These are phyloP conservation scores for Tridacna crocea DNA, from an alignment of 2,888 invertebrate genomes.

Conservation along the genomic window DNA sequence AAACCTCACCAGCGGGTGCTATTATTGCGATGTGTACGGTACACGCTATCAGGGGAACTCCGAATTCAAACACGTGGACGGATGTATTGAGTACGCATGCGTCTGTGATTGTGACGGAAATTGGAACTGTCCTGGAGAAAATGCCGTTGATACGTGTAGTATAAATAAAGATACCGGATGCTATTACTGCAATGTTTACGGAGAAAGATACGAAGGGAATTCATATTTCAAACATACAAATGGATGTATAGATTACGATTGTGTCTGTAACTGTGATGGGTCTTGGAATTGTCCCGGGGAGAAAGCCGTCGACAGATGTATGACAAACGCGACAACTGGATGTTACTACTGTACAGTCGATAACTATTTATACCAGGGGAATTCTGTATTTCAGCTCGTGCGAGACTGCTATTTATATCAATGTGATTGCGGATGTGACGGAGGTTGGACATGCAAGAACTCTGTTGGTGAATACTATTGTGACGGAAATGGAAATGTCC, in stretches of 20 bases:
- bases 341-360: conserved; percentile 69
- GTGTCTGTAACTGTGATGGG: conserved; percentile 68
- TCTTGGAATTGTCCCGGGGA: conserved; percentile 67
- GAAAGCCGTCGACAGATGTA: conserved; percentile 66
- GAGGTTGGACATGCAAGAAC: conserved; percentile 70
- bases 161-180: conserved; percentile 61
- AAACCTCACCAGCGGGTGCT: conserved; percentile 62
- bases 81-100: conserved; percentile 73
- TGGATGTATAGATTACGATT: conserved; percentile 66
- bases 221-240: conserved; percentile 68
- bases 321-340: conserved; percentile 56
- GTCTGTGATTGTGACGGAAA: conserved; percentile 76
- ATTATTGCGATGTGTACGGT: conserved; percentile 66
- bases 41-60: conserved; percentile 65
- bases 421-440: conserved; percentile 76
- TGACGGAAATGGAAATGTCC: conserved; percentile 35
- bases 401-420: conserved; percentile 71
- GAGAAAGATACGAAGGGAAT: conserved; percentile 65
- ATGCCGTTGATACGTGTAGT: conserved; percentile 67
- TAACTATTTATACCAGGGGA: conserved; percentile 66
- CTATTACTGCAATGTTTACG: conserved; percentile 64
- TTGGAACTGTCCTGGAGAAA: conserved; percentile 73
- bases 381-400: conserved; percentile 67
- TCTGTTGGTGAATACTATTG: conserved; percentile 45
- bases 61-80: conserved; percentile 68